Percentiles rank a stretch among this genome's conserved stretches.
These are phyloP conservation scores for Dicrostonyx torquatus DNA, from an alignment of 2,797 vertebrate species.

Conservation along the genomic window DNA sequence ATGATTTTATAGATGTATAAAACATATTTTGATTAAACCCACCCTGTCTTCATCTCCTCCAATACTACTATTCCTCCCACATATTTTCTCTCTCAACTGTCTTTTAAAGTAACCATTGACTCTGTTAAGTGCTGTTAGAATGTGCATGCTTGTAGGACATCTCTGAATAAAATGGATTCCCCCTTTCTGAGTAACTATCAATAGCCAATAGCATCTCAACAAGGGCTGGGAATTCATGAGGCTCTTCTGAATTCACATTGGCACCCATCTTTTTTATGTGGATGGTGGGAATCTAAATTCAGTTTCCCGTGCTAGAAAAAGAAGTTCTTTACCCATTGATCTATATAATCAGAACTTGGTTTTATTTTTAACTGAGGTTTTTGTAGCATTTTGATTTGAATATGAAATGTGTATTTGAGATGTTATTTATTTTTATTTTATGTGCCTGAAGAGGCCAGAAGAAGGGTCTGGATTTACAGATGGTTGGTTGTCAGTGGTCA, in stretches of 20 bases:
- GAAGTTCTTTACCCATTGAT: background rate
- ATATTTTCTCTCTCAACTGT: background rate
- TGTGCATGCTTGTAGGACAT: too few relatives aligned
- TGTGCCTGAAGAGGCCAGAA: background rate
- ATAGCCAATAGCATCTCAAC: background rate
- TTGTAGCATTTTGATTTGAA: conserved; percentile 25
- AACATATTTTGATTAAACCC: background rate
- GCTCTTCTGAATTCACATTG: background rate
- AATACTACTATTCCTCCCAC: background rate
- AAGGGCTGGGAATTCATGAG: background rate
- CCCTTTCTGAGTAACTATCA: background rate
- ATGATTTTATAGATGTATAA: background rate
- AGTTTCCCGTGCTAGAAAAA: background rate
- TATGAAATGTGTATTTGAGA: background rate
- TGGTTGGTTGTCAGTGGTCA: background rate
- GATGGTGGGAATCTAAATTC: background rate
- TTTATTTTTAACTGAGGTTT: background rate
- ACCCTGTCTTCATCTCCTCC: background rate
- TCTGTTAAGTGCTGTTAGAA: background rate
- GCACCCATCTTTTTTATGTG: background rate
- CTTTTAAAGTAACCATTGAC: background rate
- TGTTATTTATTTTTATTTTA: background rate
- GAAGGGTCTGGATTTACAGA: background rate
- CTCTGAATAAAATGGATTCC: background rate
- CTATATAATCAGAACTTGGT: background rate